These are phyloP conservation scores for Argynnis bischoffii DNA, from an alignment of 2,888 invertebrate genomes.

Conservation along the genomic window DNA sequence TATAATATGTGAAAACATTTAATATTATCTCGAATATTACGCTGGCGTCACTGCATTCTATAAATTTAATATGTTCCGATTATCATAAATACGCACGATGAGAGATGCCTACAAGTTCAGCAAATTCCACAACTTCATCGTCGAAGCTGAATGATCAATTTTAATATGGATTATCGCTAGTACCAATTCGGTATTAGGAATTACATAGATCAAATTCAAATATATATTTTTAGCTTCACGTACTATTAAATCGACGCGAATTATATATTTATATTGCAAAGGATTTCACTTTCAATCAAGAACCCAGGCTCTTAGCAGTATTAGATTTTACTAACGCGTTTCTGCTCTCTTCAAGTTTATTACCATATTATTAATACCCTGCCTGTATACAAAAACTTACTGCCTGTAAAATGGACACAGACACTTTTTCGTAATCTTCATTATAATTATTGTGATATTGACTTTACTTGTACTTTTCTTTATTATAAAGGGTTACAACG, in stretches of 20 bases:
- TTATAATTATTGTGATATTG: too few relatives aligned
- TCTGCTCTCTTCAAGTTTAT: too few relatives aligned
- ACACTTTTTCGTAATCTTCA: too few relatives aligned
- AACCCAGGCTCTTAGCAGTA: too few relatives aligned
- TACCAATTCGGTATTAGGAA: not conserved
- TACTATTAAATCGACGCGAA: not conserved
- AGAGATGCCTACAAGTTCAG: conserved; percentile 22
- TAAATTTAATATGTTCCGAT: conserved; percentile 24
- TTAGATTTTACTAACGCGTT: too few relatives aligned
- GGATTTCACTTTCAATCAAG: too few relatives aligned
- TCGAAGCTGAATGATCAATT: conserved; percentile 8
- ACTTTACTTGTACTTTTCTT: too few relatives aligned
- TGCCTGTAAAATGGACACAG: too few relatives aligned
- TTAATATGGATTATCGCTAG: conserved; percentile 5
- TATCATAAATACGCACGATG: conserved; percentile 23
- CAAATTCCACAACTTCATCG: conserved; percentile 19
- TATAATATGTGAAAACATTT: conserved; percentile 12
- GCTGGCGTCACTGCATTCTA: conserved; percentile 19
- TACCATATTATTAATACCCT: too few relatives aligned
- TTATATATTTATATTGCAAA: too few relatives aligned
- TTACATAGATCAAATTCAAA: not conserved
- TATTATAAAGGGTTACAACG: too few relatives aligned
- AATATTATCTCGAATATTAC: conserved; percentile 18
- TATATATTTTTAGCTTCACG: not conserved
- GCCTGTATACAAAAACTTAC: too few relatives aligned